Evolutionary conservation across 2,113 vertebrate species (phyloP).

Genomic region (Motacilla alba): DNA sequence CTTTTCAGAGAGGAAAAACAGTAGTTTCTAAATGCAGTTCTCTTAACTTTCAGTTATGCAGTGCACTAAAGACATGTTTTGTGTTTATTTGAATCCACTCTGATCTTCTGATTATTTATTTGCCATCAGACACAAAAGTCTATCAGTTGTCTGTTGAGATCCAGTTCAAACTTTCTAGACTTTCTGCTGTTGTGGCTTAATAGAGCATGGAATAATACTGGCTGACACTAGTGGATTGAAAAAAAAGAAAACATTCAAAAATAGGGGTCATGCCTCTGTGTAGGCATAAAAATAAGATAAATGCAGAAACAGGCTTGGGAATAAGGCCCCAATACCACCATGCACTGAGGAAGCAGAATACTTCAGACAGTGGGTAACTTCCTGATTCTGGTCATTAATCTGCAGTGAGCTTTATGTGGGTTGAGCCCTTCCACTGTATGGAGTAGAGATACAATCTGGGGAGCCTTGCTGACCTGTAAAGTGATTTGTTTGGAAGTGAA

Average conservation of each 20-base stretch:
- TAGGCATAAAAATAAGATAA: background rate
- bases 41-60: background rate
- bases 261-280: background rate
- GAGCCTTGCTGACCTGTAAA: background rate
- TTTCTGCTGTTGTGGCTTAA: background rate
- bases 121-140: background rate
- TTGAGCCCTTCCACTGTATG: background rate
- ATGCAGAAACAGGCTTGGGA: background rate
- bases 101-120: background rate
- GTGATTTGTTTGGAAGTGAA: background rate
- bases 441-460: background rate
- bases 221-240: background rate
- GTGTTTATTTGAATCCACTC: background rate
- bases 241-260: background rate
- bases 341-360: background rate
- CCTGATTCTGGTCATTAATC: background rate
- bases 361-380: background rate
- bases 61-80: background rate
- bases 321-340: background rate
- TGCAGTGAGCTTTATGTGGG: background rate
- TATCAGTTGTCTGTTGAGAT: background rate
- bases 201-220: background rate
- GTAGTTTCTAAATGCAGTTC: background rate
- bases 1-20: background rate
- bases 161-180: background rate